A percentile compares a stretch with the other conserved stretches of the same genome.
Evolutionary conservation across 2,888 invertebrate species (phyloP).

Genomic region (Aproaerema taeniolella): DNA sequence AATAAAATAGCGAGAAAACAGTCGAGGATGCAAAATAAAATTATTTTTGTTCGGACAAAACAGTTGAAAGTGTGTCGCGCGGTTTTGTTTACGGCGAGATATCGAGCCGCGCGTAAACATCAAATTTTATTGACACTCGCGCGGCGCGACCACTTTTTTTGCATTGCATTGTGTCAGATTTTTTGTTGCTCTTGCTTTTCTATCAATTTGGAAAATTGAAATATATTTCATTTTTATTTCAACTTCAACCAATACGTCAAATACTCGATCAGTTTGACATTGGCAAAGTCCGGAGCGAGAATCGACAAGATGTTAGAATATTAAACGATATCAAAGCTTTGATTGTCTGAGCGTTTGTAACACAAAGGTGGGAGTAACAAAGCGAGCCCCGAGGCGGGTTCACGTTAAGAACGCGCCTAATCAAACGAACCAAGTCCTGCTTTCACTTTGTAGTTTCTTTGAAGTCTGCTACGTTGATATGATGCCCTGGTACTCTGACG

Average conservation of each 20-base stretch:
- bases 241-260: too few species aligned
- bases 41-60: conserved; percentile 41
- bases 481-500: conserved; percentile 51
- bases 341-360: conserved; percentile 35
- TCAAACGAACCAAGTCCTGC: conserved; percentile 64
- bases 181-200: conserved; percentile 18
- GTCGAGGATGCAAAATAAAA: conserved; percentile 20
- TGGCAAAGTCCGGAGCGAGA: too few species aligned
- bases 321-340: conserved; percentile 44
- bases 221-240: too few species aligned
- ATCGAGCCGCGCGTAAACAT: conserved; percentile 57
- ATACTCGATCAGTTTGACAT: too few species aligned
- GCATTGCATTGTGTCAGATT: conserved; percentile 34
- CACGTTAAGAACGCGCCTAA: conserved; percentile 64
- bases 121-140: conserved; percentile 63
- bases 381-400: conserved; percentile 57
- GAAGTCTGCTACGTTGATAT: conserved; percentile 57
- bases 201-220: neutral
- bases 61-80: conserved; percentile 38
- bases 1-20: conserved; percentile 2
- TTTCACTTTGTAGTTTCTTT: conserved; percentile 70
- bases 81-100: conserved; percentile 48
- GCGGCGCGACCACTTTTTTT: conserved; percentile 46
- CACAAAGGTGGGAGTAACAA: conserved; percentile 61
- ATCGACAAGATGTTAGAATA: conserved; percentile 50